Evolutionary conservation across 2,888 invertebrate genomes (phyloP).

Genomic region (Pterobdella sp.): DNA sequence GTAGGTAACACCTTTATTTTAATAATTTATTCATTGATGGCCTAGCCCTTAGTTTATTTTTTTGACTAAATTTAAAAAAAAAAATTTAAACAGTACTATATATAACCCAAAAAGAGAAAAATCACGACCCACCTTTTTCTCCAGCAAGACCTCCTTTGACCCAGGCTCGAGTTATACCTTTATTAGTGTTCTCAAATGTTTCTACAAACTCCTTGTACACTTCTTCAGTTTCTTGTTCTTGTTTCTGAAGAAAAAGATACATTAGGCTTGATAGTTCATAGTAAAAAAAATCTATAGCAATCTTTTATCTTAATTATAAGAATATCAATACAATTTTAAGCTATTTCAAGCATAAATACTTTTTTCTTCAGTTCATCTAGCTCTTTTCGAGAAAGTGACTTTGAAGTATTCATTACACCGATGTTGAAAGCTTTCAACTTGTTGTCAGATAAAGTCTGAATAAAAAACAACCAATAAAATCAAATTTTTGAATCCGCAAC

Average conservation of each 20-base stretch:
- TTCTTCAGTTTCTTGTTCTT: slow-evolving; percentile 53
- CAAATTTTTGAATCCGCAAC: background rate
- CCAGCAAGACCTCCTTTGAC: slow-evolving; percentile 94
- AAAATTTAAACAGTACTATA: background rate
- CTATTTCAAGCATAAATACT: slow-evolving; percentile 20
- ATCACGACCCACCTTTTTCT: slow-evolving; percentile 52
- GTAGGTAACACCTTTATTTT: no score
- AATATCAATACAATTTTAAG: background rate
- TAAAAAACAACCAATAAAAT: slow-evolving; percentile 14
- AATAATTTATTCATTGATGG: no score
- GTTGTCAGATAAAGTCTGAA: slow-evolving; percentile 43
- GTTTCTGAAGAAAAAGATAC: slow-evolving; percentile 49
- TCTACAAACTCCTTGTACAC: slow-evolving; percentile 95
- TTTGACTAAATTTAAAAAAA: no score
- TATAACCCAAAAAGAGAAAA: background rate
- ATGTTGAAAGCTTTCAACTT: slow-evolving; percentile 48
- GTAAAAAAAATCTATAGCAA: background rate
- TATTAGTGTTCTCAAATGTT: slow-evolving; percentile 75
- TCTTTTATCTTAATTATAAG: background rate
- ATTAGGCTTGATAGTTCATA: background rate
- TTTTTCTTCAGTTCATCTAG: slow-evolving; percentile 36
- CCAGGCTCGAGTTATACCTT: slow-evolving; percentile 69
- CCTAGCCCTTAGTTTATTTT: no score
- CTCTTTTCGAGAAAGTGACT: slow-evolving; percentile 43
- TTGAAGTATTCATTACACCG: slow-evolving; percentile 45